These are phyloP conservation scores for Nannoperca australis DNA, from an alignment of 2,797 vertebrate species.

Conservation along the genomic window DNA sequence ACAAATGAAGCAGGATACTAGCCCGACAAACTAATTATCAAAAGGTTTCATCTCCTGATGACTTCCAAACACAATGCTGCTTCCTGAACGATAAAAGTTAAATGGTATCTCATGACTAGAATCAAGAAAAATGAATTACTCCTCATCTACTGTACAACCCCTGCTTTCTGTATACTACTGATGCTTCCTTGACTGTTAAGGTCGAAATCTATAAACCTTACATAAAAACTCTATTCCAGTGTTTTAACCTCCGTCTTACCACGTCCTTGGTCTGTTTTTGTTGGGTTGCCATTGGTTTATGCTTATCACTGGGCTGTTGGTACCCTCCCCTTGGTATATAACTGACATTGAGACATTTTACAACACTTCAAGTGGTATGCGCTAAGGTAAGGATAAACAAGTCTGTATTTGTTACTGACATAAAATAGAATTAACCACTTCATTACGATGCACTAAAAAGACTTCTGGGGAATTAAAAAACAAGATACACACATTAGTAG, in stretches of 20 bases:
- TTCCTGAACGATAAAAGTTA: background rate
- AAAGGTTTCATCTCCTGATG: too few relatives aligned
- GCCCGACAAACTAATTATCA: background rate
- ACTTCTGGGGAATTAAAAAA: background rate
- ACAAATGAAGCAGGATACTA: too few relatives aligned
- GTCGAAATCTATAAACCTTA: background rate
- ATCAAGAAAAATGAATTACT: background rate
- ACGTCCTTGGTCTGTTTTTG: constrained; percentile 1
- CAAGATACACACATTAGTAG: constrained; percentile 4
- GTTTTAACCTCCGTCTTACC: background rate
- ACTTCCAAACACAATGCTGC: background rate
- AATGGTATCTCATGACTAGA: background rate
- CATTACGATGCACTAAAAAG: background rate
- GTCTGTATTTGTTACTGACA: background rate
- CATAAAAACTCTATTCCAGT: background rate
- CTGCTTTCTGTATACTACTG: background rate
- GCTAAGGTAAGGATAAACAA: constrained; percentile 39
- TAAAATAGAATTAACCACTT: background rate
- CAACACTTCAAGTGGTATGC: constrained; percentile 4
- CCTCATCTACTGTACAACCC: background rate
- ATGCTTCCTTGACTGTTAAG: background rate
- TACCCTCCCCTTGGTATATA: constrained; percentile 23
- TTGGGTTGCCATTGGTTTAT: constrained; percentile 22
- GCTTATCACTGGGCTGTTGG: constrained; percentile 44
- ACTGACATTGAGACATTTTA: constrained; percentile 8